Conservation (phyloP, 2,888 invertebrate species). For the Parochlus steinenii region DNA sequence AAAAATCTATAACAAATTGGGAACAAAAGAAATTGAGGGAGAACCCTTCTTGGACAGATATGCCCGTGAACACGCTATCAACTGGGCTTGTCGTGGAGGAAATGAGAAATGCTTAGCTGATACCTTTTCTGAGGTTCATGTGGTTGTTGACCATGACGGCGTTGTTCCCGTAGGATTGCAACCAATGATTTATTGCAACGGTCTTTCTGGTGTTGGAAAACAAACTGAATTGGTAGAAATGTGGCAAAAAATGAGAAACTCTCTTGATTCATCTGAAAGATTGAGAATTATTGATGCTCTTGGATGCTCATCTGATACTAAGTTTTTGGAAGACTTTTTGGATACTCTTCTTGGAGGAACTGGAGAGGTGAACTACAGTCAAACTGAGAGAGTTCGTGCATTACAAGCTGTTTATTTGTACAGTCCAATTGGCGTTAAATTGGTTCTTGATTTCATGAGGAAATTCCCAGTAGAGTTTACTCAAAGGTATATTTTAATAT, state of each 20-base stretch:
- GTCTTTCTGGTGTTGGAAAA: not conserved
- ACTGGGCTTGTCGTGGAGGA: conserved; percentile 4
- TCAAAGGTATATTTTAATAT: too few species aligned
- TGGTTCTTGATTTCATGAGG: too few species aligned
- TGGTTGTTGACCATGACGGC: not conserved
- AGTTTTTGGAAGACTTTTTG: not conserved
- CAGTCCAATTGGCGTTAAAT: too few species aligned
- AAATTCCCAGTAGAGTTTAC: too few species aligned
- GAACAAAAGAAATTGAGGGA: not conserved
- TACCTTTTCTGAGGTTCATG: not conserved
- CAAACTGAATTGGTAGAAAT: not conserved
- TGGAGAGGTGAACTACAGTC: conserved; percentile 1
- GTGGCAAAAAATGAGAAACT: not conserved
- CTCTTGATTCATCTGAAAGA: conserved; percentile 4
- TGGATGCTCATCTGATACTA: conserved; percentile 2
- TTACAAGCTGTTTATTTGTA: too few species aligned
- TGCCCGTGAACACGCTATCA: not conserved
- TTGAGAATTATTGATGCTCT: conserved; percentile 8
- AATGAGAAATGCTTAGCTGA: conserved; percentile 2
- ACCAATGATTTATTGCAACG: conserved; percentile 1
- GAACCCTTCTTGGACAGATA: conserved; percentile 4
- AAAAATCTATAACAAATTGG: not conserved
- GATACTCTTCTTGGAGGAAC: not conserved
- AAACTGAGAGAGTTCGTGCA: not conserved
- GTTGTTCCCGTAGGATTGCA: conserved; percentile 2